These are phyloP conservation scores for Myopa tessellatipennis DNA, from an alignment of 2,888 invertebrate species.

Conservation along the genomic window DNA sequence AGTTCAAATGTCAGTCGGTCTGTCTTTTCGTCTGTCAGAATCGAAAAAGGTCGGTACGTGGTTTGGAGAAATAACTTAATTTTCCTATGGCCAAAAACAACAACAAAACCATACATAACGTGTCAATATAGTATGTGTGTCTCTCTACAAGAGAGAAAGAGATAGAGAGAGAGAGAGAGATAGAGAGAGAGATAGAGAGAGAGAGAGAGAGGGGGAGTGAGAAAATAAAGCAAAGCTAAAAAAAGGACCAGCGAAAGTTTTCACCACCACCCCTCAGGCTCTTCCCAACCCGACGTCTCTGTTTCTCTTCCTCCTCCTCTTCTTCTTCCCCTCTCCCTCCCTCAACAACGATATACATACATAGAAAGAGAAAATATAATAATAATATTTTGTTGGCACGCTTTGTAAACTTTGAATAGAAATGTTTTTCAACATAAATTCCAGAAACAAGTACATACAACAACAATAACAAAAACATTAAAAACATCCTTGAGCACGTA, in stretches of 20 bases:
- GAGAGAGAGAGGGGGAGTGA: too few species aligned
- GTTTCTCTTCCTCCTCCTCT: too few species aligned
- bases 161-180: too few species aligned
- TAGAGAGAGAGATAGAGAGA: background rate
- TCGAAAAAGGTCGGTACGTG: background rate
- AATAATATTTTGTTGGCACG: constrained; percentile 22
- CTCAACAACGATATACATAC: background rate
- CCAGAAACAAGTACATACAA: constrained; percentile 1
- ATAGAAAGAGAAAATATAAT: background rate
- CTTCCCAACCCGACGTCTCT: too few species aligned
- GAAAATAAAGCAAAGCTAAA: background rate
- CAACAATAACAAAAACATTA: constrained; percentile 2
- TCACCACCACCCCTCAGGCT: background rate
- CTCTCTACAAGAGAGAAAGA: too few species aligned
- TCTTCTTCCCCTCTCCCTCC: background rate
- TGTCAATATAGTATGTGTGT: background rate
- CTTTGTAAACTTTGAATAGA: constrained; percentile 22
- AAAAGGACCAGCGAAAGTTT: constrained; percentile 6
- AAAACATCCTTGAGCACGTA: constrained; percentile 29
- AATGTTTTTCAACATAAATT: constrained; percentile 25
- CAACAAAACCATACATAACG: background rate
- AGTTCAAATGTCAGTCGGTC: background rate
- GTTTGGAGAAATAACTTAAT: constrained; percentile 8
- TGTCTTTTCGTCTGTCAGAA: background rate
- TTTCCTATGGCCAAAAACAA: constrained; percentile 15